Percentiles rank a stretch among this genome's conserved stretches.
Conservation (phyloP, 2,888 invertebrate genomes). For the Neoitamus cyanurus region DNA sequence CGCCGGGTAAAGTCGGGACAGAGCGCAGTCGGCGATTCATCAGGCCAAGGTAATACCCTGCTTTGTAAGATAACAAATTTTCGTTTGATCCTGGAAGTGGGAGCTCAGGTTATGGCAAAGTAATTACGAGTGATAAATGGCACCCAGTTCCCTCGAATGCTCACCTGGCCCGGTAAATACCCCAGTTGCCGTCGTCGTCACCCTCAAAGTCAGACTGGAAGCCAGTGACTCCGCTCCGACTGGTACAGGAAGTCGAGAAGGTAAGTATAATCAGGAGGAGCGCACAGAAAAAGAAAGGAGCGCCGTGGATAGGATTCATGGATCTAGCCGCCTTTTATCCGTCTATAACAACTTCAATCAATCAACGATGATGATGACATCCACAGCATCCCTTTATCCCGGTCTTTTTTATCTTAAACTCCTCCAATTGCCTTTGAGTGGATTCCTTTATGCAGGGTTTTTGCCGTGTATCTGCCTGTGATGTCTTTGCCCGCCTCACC, state of each 20-base stretch:
- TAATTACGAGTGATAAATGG: constrained; percentile 40
- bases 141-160: constrained; percentile 10
- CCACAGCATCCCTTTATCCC: constrained; percentile 25
- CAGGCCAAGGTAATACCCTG: constrained; percentile 22
- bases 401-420: constrained; percentile 37
- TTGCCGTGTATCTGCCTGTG: constrained; percentile 27
- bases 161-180: constrained; percentile 3
- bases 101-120: constrained; percentile 36
- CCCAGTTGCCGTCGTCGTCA: background rate
- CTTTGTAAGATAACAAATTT: constrained; percentile 39
- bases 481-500: constrained; percentile 3
- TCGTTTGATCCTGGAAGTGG: constrained; percentile 32
- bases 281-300: background rate
- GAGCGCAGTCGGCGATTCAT: background rate
- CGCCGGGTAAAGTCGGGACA: background rate
- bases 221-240: background rate
- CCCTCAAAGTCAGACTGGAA: background rate
- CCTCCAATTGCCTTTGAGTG: constrained; percentile 39
- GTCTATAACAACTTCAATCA: constrained; percentile 42
- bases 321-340: constrained; percentile 37
- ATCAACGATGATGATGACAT: constrained; percentile 41
- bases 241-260: background rate
- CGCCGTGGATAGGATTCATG: constrained; percentile 27
- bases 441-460: constrained; percentile 30
- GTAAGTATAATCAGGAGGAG: background rate